Evolutionary conservation across 2,113 vertebrate species (phyloP), one percentile per base, ranked within the genome.

Genomic region (Gobio gobio): DNA sequence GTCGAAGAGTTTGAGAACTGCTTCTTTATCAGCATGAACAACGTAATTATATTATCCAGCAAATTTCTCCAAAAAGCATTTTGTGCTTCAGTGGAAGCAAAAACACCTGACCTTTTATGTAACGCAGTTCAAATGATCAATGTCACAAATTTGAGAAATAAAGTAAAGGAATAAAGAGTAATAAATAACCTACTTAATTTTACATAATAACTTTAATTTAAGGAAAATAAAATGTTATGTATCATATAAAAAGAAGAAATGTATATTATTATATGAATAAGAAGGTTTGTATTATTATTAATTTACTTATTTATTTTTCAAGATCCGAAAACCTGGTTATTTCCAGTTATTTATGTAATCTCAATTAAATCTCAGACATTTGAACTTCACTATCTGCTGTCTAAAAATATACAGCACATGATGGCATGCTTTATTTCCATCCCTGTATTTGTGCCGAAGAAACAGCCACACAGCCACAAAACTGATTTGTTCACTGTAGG

Each of bases 401-500:
- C 26, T 29, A 29, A 77, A 26, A 33, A 18, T 4, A 70, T 20
- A 77, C 26, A 56, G 49, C 74, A 56, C 74, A 59, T 24, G 3
- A 49, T 49, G 9, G 8, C 43, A 66, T 2, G 24, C 10, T 26
- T 70, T 82, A 82, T 82, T 82, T 70, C 10, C 64, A 82, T 54
- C 29, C 10, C 16, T 56, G 47, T 13, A 54, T 54, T 24, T 3
- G 10, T 43, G 6, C 54, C 0, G 22, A 78, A 59, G 29, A n/a
- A 43, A 59, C 36, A 47, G 36, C 26, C 79, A 7, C 18, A 36
- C 61, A 70, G 22, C 4, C 2, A 70, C 61, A 14, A 78, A 76
- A 83, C 26, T 3, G 18, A 73, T 45, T 3, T 24, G 40, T 29
- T 78, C 85, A 63, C 68, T 73, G 80, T 82, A 82, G 80, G 80